Conservation (phyloP, 2,888 invertebrate genomes). For the Temnothorax ravouxi region DNA sequence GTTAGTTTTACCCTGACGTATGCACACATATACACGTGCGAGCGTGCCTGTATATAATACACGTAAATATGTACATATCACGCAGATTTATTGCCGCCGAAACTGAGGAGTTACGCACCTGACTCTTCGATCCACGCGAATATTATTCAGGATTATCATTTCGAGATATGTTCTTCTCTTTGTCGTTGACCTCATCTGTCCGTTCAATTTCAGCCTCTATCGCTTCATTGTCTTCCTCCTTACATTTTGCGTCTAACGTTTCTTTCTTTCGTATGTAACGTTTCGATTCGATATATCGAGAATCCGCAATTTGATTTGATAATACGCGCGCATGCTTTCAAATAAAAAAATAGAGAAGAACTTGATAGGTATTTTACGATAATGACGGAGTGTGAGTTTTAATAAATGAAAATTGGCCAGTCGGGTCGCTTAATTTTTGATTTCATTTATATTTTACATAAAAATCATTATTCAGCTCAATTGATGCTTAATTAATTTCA, state of each 20-base stretch:
- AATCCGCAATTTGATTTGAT: slow-evolving; percentile 6
- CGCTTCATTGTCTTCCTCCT: neutral
- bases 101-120: slow-evolving; percentile 61
- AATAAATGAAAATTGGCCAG: no score
- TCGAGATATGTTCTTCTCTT: slow-evolving; percentile 4
- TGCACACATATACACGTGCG: slow-evolving; percentile 65
- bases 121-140: slow-evolving; percentile 47
- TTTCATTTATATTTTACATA: neutral
- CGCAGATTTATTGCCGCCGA: slow-evolving; percentile 69
- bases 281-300: neutral
- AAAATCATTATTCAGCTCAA: neutral
- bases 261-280: neutral
- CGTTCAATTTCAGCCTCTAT: neutral
- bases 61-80: slow-evolving; percentile 65
- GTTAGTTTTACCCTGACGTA: slow-evolving; percentile 73
- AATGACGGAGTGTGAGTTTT: no score
- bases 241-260: neutral
- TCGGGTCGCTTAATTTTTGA: no score
- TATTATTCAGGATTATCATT: slow-evolving; percentile 27
- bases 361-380: slow-evolving; percentile 11
- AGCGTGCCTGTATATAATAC: slow-evolving; percentile 63
- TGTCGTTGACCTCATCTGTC: neutral
- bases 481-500: neutral
- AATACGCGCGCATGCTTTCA: neutral
- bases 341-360: neutral